phyloP scores from a whole-genome alignment of 2,113 vertebrate species.

The Tiliqua scincoides region DNA sequence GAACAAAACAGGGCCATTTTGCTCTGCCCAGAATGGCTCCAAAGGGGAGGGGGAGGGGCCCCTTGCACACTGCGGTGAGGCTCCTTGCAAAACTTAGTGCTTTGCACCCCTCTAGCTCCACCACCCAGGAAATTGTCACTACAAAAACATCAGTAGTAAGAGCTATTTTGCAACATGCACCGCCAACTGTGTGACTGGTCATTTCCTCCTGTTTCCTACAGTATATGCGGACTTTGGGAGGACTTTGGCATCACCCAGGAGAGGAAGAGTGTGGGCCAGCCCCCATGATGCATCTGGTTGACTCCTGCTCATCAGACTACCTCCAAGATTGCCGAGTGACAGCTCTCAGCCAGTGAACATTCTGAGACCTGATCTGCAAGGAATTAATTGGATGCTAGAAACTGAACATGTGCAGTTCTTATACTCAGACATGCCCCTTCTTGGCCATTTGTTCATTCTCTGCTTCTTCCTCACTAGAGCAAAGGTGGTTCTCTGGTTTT shows the following conservation, averaged over 20 bases:
- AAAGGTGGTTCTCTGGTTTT: too few relatives aligned
- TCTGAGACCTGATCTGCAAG: too few relatives aligned
- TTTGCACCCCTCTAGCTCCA: too few relatives aligned
- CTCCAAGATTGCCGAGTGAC: background rate
- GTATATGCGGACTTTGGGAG: background rate
- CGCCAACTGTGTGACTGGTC: background rate
- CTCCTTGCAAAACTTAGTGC: too few relatives aligned
- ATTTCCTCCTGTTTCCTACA: background rate
- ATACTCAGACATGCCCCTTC: background rate
- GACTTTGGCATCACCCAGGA: background rate
- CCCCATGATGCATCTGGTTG: background rate
- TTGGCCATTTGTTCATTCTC: too few relatives aligned
- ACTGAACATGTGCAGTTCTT: background rate
- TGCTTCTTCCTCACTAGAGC: too few relatives aligned
- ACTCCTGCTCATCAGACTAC: background rate
- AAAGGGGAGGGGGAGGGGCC: too few relatives aligned
- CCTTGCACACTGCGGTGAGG: too few relatives aligned
- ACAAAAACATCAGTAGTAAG: background rate
- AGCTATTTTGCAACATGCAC: background rate
- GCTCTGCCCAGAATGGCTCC: too few relatives aligned
- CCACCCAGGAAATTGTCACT: background rate
- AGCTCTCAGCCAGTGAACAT: background rate
- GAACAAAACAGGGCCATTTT: too few relatives aligned
- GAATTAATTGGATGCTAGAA: background rate
- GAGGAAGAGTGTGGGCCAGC: background rate